Base-by-base conservation (phyloP, 2,888 invertebrate genomes). In the Pyralis farinalis region DNA sequence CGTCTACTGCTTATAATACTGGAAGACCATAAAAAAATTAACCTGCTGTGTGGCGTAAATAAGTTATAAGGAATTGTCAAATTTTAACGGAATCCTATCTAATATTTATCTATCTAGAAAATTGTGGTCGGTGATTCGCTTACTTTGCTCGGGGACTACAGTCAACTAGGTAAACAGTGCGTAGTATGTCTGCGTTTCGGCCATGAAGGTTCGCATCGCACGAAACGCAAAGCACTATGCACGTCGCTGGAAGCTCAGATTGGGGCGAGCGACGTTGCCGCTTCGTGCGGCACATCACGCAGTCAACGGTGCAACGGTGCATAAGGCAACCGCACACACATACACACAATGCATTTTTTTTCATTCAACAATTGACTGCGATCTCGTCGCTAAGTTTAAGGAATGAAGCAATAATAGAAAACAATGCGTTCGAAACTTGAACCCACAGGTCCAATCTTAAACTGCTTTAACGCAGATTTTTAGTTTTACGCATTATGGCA, bases 11-110 rank as follows among this genome's bases (percentile, higher is more conserved):
- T 78, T 81, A 77, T 53, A 57, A 62, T 78, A 84, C 57, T 85
- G 85, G 85, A 85, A 86, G 84, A 84, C 85, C 53, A 65, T 68
- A 75, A 79, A 71, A 58, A 62, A 81, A 81, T 65, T 43, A 53
- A 54, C 56, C 49, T 51, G 51, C 50, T 51, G 49, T 55, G 49
- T 55, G 40, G 22, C 36, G 42, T 43, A 49, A 52, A 53, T 34
- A 40, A 51, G 48, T 44, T 41, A 43, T 12, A 3, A 7, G 8
- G 8, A 10, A 7, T 3, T 4, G n/a, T 25, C 8, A 3, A 31
- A 32, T 47, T 44, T 37, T 9, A 47, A 62, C 53, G 44, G 50
- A 59, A 56, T 43, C 53, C 54, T 63, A 61, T 60, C 60, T 59
- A 60, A 53, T 46, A 55, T 59, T 58, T 60, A 42, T 55, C 59